Evolutionary conservation across 2,113 vertebrate species (phyloP), one percentile per base, ranked within the genome.

Genomic region (Gracilinanus agilis): DNA sequence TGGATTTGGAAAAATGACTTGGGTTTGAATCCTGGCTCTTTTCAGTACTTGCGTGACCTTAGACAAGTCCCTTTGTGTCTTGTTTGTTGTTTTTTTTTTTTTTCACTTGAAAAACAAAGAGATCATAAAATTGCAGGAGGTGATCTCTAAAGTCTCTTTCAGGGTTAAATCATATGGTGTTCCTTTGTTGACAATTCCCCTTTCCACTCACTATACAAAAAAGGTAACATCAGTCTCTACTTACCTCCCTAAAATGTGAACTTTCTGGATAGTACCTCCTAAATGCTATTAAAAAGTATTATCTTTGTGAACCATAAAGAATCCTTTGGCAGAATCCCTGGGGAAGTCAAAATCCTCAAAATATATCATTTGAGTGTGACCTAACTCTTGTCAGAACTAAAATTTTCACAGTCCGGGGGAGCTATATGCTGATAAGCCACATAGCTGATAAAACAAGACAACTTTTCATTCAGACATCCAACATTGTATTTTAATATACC

Each of bases 391-490:
- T 75, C 54, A 94, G 94, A 96, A 92, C 90, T 94, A 55, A 97
- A 88, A 92, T 98, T 95, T 91, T 95, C 23, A 54, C 95, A 25
- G 3, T 95, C 95, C 54, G 54, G 94, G 97, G 90, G 94, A 96
- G 94, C 95, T 13, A 19, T 40, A 24, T 96, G 92, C 67, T 83
- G 67, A 83, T 83, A 83, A 83, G 40, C 67, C 90, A 88, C 40
- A 53, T 44, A 29, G 8, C 44, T 94, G 90, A 90, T 93, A 90
- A 67, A 94, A 89, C 55, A 93, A 95, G 91, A 91, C 94, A 97
- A 92, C 90, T 98, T 97, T 98, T 97, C 94, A 96, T 90, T 96
- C 90, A 96, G 94, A 97, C 97, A 97, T 94, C 6, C 75, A 89
- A 10, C 88, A 93, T 44, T 93, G 93, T 88, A 91, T 54, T 97